These are phyloP conservation scores for Nannospalax galili DNA, from an alignment of 2,113 vertebrate genomes.

Conservation along the genomic window DNA sequence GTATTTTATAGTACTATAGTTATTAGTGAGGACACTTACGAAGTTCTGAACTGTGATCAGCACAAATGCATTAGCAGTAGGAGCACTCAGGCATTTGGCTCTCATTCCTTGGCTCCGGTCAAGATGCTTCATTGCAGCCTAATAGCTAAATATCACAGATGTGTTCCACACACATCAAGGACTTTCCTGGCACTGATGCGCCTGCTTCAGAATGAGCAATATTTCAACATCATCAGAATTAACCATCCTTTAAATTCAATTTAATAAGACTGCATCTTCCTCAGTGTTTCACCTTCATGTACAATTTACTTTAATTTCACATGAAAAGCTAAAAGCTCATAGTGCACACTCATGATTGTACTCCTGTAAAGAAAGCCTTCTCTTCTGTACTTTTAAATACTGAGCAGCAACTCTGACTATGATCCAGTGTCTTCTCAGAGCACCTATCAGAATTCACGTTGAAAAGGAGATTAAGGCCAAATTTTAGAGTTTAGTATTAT, in stretches of 20 bases:
- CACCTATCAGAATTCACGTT: conserved; percentile 29
- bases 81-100: background rate
- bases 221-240: conserved; percentile 75
- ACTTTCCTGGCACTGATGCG: conserved; percentile 46
- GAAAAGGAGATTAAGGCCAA: conserved; percentile 57
- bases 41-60: background rate
- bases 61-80: background rate
- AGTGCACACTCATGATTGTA: background rate
- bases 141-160: conserved; percentile 58
- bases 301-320: conserved; percentile 71
- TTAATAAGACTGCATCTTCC: conserved; percentile 65
- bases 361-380: conserved; percentile 56
- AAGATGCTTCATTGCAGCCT: background rate
- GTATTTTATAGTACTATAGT: background rate
- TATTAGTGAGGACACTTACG: background rate
- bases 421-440: conserved; percentile 51
- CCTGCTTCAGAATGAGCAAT: conserved; percentile 62
- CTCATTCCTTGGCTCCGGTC: background rate
- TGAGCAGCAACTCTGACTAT: background rate
- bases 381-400: conserved; percentile 31
- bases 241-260: conserved; percentile 77
- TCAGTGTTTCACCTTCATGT: conserved; percentile 72
- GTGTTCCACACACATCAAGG: conserved; percentile 47
- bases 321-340: conserved; percentile 54
- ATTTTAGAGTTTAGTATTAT: background rate